Conservation (phyloP, 2,797 vertebrate genomes). For the Phoxinus dragarum region DNA sequence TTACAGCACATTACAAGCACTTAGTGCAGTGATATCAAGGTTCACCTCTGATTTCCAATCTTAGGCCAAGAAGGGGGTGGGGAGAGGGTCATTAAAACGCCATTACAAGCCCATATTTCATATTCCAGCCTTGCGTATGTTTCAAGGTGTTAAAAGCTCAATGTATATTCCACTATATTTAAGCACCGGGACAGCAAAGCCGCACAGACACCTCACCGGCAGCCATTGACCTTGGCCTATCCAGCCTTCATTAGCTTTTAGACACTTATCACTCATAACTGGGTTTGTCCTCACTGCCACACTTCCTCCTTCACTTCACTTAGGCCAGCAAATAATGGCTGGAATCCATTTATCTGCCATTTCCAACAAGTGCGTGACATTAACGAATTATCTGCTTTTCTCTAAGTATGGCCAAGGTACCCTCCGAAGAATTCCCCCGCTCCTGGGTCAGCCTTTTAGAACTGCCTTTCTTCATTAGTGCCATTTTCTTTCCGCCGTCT, state of each 20-base stretch:
- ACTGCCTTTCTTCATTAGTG: slow-evolving; percentile 66
- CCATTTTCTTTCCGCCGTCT: slow-evolving; percentile 79
- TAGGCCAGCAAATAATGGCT: slow-evolving; percentile 86
- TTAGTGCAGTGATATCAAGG: slow-evolving; percentile 86
- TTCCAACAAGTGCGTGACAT: slow-evolving; percentile 88
- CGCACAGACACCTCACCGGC: slow-evolving; percentile 80
- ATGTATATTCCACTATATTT: slow-evolving; percentile 87
- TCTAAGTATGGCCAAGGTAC: slow-evolving; percentile 86
- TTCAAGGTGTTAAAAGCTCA: slow-evolving; percentile 89
- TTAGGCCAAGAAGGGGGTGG: slow-evolving; percentile 81
- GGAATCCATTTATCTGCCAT: slow-evolving; percentile 90
- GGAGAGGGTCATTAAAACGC: slow-evolving; percentile 87
- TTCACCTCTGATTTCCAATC: slow-evolving; percentile 88
- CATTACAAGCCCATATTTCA: slow-evolving; percentile 88
- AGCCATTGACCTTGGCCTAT: slow-evolving; percentile 87
- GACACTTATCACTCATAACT: slow-evolving; percentile 90
- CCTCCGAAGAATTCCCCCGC: slow-evolving; percentile 82
- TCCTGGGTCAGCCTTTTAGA: slow-evolving; percentile 79
- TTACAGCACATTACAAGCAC: slow-evolving; percentile 87
- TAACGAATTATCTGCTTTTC: slow-evolving; percentile 88
- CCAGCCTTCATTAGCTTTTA: slow-evolving; percentile 89
- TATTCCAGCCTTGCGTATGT: slow-evolving; percentile 82
- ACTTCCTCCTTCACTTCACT: slow-evolving; percentile 87
- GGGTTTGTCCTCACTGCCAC: slow-evolving; percentile 83
- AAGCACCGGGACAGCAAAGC: slow-evolving; percentile 81